Evolutionary conservation across 2,888 invertebrate species (phyloP), one percentile per base, ranked within the genome.

Genomic region (Caenorhabditis sinica): DNA sequence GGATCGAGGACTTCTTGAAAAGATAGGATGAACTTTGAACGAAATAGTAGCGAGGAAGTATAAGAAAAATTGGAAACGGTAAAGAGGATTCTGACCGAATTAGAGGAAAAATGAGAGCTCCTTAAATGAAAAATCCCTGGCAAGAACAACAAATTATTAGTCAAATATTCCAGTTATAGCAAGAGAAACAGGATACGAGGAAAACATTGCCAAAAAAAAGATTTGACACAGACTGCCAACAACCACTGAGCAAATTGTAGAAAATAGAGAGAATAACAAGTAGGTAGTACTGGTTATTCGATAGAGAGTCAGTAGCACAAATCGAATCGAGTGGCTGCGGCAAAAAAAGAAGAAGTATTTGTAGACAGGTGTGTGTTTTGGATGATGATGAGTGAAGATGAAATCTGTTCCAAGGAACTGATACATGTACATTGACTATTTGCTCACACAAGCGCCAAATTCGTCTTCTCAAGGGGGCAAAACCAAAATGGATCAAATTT

Each of bases 1-100:
- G 43, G 43, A 65, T 49, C n/a, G 69, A 60, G 58, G 49, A 69
- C 60, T 68, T 60, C 75, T 76, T 56, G 60, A 76, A 74, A 36
- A 15, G 60, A 33, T n/a, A n/a, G n/a, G n/a, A n/a, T n/a, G n/a
- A n/a, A n/a, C n/a, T n/a, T n/a, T n/a, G n/a, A n/a, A n/a, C n/a
- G n/a, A n/a, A n/a, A n/a, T n/a, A n/a, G n/a, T n/a, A n/a, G n/a
- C n/a, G n/a, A n/a, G n/a, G 30, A 60, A 33, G 17, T 30, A 8
- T 36, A 8, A 20, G 49, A 49, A 49, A 23, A 56, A 25, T 6
- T 11, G 9, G 74, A 53, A 25, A 56, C 6, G 17, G 43, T 36
- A 15, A 17, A 13, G 45, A 45, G 1, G 9, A 45, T 1, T 6
- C 25, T 45, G 40, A 56, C n/a, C n/a, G 9, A 40, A 9, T 40